Evolutionary conservation across 1,140 invertebrate species (phyloP).

Genomic region (Odontomachus brunneus): DNA sequence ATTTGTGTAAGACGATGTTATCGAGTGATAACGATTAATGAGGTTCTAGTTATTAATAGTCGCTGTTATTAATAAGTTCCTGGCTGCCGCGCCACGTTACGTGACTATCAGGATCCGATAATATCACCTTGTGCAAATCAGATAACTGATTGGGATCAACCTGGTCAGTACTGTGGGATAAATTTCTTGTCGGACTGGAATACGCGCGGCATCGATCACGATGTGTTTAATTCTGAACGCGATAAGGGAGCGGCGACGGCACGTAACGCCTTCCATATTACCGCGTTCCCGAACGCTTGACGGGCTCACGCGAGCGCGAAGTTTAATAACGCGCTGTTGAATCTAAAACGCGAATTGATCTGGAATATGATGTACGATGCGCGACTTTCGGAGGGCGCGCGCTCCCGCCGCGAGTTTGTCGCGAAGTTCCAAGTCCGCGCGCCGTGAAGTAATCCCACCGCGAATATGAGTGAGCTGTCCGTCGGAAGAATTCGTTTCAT

Average conservation of each 20-base stretch:
- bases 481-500: no score
- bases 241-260: not conserved
- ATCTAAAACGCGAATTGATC: conserved; percentile 9
- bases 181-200: no score
- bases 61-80: no score
- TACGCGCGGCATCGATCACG: not conserved
- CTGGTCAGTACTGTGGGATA: no score
- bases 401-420: not conserved
- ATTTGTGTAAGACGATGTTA: no score
- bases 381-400: not conserved
- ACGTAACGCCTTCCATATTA: not conserved
- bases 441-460: not conserved
- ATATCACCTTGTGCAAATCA: no score
- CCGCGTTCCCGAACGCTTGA: not conserved
- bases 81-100: no score
- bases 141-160: no score
- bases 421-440: not conserved
- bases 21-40: no score
- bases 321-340: conserved; percentile 17
- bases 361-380: conserved; percentile 2
- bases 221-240: conserved; percentile 16
- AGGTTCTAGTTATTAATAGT: no score
- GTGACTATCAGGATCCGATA: no score
- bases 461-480: conserved; percentile 8
- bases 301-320: not conserved